Conservation (phyloP, 2,888 invertebrate genomes). For the Drosophila ochracea region DNA sequence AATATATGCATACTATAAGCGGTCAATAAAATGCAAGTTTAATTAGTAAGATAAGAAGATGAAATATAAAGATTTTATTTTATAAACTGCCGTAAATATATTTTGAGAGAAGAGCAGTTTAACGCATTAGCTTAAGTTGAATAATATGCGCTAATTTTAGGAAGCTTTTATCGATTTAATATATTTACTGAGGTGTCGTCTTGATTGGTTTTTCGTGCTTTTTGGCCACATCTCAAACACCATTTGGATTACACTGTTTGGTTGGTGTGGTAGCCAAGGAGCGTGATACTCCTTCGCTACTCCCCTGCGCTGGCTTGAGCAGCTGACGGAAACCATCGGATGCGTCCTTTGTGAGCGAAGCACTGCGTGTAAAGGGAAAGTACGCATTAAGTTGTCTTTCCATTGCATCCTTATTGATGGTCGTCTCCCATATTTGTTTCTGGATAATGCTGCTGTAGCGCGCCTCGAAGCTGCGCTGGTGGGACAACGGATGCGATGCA, state of each 20-base stretch:
- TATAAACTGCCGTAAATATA: neutral
- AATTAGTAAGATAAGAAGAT: neutral
- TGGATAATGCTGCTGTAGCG: constrained; percentile 84
- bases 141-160: constrained; percentile 3
- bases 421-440: constrained; percentile 84
- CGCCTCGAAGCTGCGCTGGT: constrained; percentile 84
- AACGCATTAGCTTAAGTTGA: constrained; percentile 1
- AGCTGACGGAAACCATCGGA: constrained; percentile 41
- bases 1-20: neutral
- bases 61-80: constrained; percentile 3
- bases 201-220: constrained; percentile 11
- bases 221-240: constrained; percentile 60
- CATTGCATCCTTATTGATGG: constrained; percentile 84
- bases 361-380: constrained; percentile 86
- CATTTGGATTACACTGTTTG: constrained; percentile 32
- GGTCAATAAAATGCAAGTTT: neutral
- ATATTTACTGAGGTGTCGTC: constrained; percentile 11
- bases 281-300: constrained; percentile 23
- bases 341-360: constrained; percentile 60
- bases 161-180: constrained; percentile 13
- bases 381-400: constrained; percentile 91
- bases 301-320: constrained; percentile 24
- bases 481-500: constrained; percentile 57
- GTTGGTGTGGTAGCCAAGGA: constrained; percentile 69
- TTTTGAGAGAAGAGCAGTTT: neutral